Evolutionary conservation across 92 coral and sea anemone species (phyloP), one percentile per base, ranked within the genome.

Genomic region (Bergia sp.): DNA sequence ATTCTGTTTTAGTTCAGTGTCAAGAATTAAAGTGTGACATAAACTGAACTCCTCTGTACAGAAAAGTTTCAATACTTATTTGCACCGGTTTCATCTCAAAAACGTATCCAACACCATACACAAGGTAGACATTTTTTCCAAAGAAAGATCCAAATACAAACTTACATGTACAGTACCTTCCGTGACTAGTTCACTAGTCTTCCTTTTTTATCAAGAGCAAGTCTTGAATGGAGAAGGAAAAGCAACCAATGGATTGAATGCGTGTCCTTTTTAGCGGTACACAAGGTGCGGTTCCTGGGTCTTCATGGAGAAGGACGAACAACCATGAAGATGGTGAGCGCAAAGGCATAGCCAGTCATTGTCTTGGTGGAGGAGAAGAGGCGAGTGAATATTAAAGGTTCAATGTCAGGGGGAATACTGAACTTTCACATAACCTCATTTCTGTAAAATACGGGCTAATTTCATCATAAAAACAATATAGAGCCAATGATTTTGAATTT

Each of bases 181-280:
- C n/a, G 42, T 44, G 37, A 23, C 79, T 75, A 65, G 73, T 67
- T 80, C 55, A 58, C 64, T n/a, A 50, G 77, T 93, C 98, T 96
- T 95, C 99, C 99, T 96, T 96, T 94, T 96, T 96, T 95, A 90
- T 94, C 98, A 95, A 94, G 93, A 93, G 86, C 91, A 38, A 83
- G 91, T 74, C 95, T 73, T 93, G 99, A 95, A 93, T 90, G 99
- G 99, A 61, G 99, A 96, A 96, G 99, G 99, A 96, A 96, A 93
- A 88, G 89, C 98, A 96, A 95, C 99, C 98, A 92, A 89, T 44
- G 29, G 21, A 78, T 83, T 83, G 85, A 75, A 87, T 76, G 67
- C 37, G 37, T 67, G 81, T 85, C 85, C 84, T 91, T 61, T 23
- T 65, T 85, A 87, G 57, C 49, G 37, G 89, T 82, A 74, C 91